Conservation (phyloP, 1,140 invertebrate species). For the Brachionus asplanchnoidis region DNA sequence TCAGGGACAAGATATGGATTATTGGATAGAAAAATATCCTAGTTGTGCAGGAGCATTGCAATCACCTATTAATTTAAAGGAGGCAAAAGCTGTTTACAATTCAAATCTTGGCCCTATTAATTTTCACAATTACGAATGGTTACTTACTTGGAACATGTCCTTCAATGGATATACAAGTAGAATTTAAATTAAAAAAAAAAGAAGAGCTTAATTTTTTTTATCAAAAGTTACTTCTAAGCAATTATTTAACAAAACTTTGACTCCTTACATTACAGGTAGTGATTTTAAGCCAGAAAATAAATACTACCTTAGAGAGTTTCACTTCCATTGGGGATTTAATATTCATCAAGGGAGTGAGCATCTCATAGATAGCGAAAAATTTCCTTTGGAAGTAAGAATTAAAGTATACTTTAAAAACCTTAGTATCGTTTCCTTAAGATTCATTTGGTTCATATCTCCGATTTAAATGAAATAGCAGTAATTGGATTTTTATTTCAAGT, state of each 20-base stretch:
- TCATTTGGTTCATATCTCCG: slow-evolving; percentile 7
- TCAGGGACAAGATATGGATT: slow-evolving; percentile 44
- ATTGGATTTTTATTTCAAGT: slow-evolving; percentile 27
- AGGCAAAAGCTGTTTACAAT: slow-evolving; percentile 43
- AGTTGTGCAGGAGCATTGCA: slow-evolving; percentile 15
- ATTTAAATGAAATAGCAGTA: neutral
- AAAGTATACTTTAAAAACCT: neutral
- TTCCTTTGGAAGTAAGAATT: slow-evolving; percentile 11
- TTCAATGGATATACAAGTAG: slow-evolving; percentile 43
- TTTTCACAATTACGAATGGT: slow-evolving; percentile 43
- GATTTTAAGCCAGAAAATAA: neutral
- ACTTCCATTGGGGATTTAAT: slow-evolving; percentile 41
- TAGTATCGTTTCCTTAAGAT: neutral
- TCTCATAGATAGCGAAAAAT: neutral
- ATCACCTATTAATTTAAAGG: slow-evolving; percentile 41
- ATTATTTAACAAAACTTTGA: neutral
- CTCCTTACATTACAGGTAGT: slow-evolving; percentile 1
- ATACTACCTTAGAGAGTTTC: slow-evolving; percentile 24
- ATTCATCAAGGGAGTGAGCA: slow-evolving; percentile 35
- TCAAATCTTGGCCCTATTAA: slow-evolving; percentile 44
- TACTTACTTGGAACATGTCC: slow-evolving; percentile 43
- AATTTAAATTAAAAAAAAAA: neutral
- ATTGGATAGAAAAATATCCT: slow-evolving; percentile 46
- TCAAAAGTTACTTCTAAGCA: slow-evolving; percentile 33
- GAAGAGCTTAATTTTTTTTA: neutral